phyloP scores from a whole-genome alignment of 2,888 invertebrate genomes.

The Aphrophora alni region DNA sequence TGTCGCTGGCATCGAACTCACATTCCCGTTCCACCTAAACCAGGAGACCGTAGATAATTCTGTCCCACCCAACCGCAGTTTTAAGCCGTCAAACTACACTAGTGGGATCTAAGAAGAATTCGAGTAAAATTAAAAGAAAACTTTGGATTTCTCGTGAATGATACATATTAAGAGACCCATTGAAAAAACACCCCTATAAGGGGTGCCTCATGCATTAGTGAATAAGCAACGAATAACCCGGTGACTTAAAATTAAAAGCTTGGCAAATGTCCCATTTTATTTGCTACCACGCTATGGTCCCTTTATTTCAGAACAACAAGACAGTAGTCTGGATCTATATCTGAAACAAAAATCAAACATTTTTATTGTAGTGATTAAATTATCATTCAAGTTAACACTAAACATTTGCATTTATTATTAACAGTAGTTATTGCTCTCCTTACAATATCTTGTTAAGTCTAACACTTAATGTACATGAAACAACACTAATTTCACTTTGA shows the following conservation, averaged over 20 bases:
- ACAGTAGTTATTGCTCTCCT: no score
- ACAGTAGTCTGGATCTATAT: background rate
- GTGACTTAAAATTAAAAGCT: background rate
- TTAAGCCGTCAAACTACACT: background rate
- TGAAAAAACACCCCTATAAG: background rate
- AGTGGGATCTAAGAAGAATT: background rate
- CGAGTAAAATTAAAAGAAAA: background rate
- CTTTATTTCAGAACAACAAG: no score
- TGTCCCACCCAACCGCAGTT: constrained; percentile 12
- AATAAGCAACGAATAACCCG: background rate
- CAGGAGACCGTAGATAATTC: no score
- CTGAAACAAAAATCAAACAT: background rate
- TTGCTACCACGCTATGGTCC: background rate
- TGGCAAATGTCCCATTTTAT: background rate
- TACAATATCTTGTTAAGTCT: no score
- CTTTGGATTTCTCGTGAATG: background rate
- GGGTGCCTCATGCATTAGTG: background rate
- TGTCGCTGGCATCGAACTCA: constrained; percentile 55
- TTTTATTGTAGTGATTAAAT: no score
- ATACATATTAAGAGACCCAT: background rate
- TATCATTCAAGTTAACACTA: no score
- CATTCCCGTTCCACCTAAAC: background rate
- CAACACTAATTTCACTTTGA: no score
- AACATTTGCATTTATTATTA: no score
- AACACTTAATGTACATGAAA: no score